A percentile compares a stretch with the other conserved stretches of the same genome.
phyloP scores from a whole-genome alignment of 2,797 vertebrate species.

The Rhyacichthys aspro region DNA sequence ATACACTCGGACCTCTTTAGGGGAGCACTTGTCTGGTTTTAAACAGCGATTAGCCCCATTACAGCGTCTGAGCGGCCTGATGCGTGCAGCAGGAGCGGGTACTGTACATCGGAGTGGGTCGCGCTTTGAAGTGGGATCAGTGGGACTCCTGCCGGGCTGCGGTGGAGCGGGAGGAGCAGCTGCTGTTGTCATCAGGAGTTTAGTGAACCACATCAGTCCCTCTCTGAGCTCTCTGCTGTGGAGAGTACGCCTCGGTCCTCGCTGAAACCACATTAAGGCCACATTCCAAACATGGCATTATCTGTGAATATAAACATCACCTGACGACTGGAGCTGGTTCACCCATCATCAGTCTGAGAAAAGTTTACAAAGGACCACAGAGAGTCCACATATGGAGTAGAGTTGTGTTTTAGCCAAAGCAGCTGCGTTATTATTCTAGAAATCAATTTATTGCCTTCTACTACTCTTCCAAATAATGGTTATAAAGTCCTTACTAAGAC shows the following conservation, averaged over 20 bases:
- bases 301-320: slow-evolving; percentile 11
- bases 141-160: slow-evolving; percentile 39
- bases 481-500: too few species aligned
- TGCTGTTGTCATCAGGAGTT: slow-evolving; percentile 54
- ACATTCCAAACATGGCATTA: slow-evolving; percentile 20
- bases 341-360: slow-evolving; percentile 20
- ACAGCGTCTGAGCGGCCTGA: slow-evolving; percentile 13
- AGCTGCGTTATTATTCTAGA: too few species aligned
- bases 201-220: slow-evolving; percentile 2
- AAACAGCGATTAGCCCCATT: slow-evolving; percentile 15
- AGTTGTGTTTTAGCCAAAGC: too few species aligned
- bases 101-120: slow-evolving; percentile 36
- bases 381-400: too few species aligned
- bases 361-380: not conserved
- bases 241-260: slow-evolving; percentile 25
- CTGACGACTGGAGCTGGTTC: slow-evolving; percentile 13
- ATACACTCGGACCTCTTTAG: slow-evolving; percentile 1
- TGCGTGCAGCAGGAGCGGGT: slow-evolving; percentile 37
- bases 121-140: slow-evolving; percentile 41
- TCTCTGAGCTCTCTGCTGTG: not conserved
- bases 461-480: too few species aligned
- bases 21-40: slow-evolving; percentile 21
- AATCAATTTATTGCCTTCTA: too few species aligned
- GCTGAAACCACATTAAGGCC: slow-evolving; percentile 30
- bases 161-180: slow-evolving; percentile 34